Conservation (phyloP, 2,888 invertebrate genomes). For the Flexamia atlantica region DNA sequence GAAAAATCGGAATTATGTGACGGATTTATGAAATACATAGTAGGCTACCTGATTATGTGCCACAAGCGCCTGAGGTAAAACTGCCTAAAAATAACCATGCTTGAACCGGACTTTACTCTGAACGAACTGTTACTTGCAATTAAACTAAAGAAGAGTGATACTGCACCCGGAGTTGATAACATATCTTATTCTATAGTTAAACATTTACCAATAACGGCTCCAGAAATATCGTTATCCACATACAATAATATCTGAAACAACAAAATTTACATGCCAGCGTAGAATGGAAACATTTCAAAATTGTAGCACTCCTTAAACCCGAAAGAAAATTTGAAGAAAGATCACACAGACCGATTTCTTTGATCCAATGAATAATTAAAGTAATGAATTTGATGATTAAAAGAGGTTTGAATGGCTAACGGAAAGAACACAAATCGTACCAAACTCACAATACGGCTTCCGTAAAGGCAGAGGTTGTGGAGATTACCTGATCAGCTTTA, state of each 20-base stretch:
- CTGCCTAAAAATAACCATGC: not conserved
- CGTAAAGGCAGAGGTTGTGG: constrained; percentile 30
- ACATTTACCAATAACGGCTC: constrained; percentile 7
- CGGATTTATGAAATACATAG: not conserved
- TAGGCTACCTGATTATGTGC: constrained; percentile 13
- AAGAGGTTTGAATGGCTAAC: constrained; percentile 34
- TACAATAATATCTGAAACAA: constrained; percentile 45
- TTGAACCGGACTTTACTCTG: not conserved
- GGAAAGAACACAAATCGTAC: not conserved
- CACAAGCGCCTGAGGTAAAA: not conserved
- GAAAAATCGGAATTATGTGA: not conserved
- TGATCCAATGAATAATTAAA: constrained; percentile 31
- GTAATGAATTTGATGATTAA: constrained; percentile 34
- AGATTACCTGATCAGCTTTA: constrained; percentile 39
- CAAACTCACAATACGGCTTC: constrained; percentile 42
- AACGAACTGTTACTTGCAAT: not conserved
- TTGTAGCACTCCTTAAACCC: constrained; percentile 10
- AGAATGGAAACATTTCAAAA: not conserved
- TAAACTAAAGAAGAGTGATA: constrained; percentile 25
- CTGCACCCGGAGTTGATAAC: constrained; percentile 9
- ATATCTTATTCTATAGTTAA: not conserved
- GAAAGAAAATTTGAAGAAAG: not conserved
- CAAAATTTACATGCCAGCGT: constrained; percentile 2
- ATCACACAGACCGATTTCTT: constrained; percentile 21
- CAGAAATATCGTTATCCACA: not conserved